A percentile compares a stretch with the other conserved stretches of the same genome.
These are phyloP conservation scores for Calephelis virginiensis DNA, from an alignment of 1,140 invertebrate species.

Conservation along the genomic window DNA sequence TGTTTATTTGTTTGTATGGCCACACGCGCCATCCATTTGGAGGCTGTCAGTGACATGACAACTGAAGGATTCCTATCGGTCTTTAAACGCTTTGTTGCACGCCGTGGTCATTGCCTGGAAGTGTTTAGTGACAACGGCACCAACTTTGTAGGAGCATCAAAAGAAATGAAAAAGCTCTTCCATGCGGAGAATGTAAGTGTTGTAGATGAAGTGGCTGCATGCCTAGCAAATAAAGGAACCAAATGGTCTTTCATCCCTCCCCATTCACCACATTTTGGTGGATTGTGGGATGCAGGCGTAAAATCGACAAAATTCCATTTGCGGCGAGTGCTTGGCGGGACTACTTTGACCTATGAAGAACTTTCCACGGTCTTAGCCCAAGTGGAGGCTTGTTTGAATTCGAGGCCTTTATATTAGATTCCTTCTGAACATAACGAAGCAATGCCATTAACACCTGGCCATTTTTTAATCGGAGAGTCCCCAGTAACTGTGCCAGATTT, in stretches of 20 bases:
- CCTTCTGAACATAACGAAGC: conserved; percentile 21
- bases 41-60: not conserved
- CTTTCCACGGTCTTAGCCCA: too few relatives aligned
- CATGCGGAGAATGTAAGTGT: too few relatives aligned
- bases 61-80: not conserved
- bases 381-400: too few relatives aligned
- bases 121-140: conserved; percentile 10
- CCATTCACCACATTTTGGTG: too few relatives aligned
- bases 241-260: too few relatives aligned
- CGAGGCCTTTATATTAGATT: not conserved
- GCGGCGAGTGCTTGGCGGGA: too few relatives aligned
- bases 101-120: not conserved
- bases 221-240: too few relatives aligned
- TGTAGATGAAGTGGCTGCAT: too few relatives aligned
- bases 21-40: not conserved
- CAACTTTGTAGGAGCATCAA: conserved; percentile 3
- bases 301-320: too few relatives aligned
- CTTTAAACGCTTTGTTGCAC: not conserved
- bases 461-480: conserved; percentile 25
- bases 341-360: too few relatives aligned
- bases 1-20: conserved; percentile 10
- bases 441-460: conserved; percentile 24
- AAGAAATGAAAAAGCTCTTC: too few relatives aligned
- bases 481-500: conserved; percentile 15
- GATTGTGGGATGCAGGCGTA: too few relatives aligned